Evolutionary conservation across 2,797 vertebrate species (phyloP), one percentile per base, ranked within the genome.

Genomic region (Schizothorax lantsangensis): DNA sequence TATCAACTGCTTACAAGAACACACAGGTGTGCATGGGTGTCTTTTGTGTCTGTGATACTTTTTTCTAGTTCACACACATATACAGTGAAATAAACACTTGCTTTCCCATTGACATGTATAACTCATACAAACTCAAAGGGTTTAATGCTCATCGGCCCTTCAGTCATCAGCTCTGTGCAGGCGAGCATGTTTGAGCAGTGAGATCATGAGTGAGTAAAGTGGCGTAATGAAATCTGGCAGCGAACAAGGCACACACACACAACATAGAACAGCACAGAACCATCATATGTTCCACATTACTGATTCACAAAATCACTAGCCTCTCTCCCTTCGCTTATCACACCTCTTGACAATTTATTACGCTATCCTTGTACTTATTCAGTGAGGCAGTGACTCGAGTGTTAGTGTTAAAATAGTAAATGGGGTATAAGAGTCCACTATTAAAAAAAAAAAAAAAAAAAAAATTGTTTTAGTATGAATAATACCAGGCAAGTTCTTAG

Each of bases 251-350:
- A 21, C 85, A 57, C 52, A 19, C 47, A 79, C 62, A 45, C n/a
- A 57, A n/a, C 3, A 45, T 15, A 83, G 47, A 68, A 73, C 91
- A 71, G 91, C 90, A 93, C 89, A 0, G 49, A 93, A 93, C 94
- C 94, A 93, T 96, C 95, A 95, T 96, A 96, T 96, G 93, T 96
- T 96, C 95, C 94, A 95, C 93, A 95, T 96, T 94, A 94, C 92
- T 90, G 84, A 93, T 92, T 92, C 93, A 93, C 92, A 92, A 92
- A 93, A 91, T 88, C 89, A 90, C 90, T 83, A 90, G 83, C 80
- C 89, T 90, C 90, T 62, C 49, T 57, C 23, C 33, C 15, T 68
- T 26, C 1, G 0, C 23, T 77, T 19, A 43, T 45, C 12, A 66
- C 17, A 26, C 38, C 23, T 71, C 38, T 45, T 45, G 9, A 59